Evolutionary conservation across 2,888 invertebrate species (phyloP), one percentile per base, ranked within the genome.

Genomic region (Coenonympha glycerion): DNA sequence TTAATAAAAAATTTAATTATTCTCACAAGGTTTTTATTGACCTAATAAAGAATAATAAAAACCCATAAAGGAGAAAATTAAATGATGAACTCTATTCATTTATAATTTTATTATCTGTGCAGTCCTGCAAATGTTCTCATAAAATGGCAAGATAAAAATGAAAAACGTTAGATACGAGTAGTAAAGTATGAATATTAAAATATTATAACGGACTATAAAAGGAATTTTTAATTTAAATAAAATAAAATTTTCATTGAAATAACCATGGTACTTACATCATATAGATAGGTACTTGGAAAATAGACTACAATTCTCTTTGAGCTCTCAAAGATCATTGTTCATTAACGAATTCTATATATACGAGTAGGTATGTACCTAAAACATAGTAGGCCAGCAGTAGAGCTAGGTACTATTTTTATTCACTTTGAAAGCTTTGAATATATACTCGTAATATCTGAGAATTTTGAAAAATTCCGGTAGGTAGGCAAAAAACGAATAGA

Each of bases 101-200:
- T 16, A 11, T 16, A 16, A 21, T 22, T 45, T 45, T 33, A 44
- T 44, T 33, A 33, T 33, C 31, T 42, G 21, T 45, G 33, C 44
- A 45, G 33, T 42, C 31, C 42, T 42, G 42, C 21, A 31, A 42
- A 42, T 21, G 42, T 33, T 45, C 22, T 15, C 22, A 45, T 45
- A 33, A 45, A 42, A 45, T 24, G n/a, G 19, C 19, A 28, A 28
- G 16, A 34, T 45, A 33, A 33, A 44, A 34, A 33, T 45, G 33
- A 45, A 33, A 44, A 21, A 33, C 22, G 21, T 8, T 9, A 21
- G 15, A 33, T 22, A 33, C n/a, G n/a, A n/a, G n/a, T n/a, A n/a
- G n/a, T 19, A 30, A 41, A 30, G 41, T 11, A 15, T 13, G 11
- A 22, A 22, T 37, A 13, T 41, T 40, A 16, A 13, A 36, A 11